Evolutionary conservation across 2,797 vertebrate genomes (phyloP), one percentile per base, ranked within the genome.

Genomic region (Anguilla obscura): DNA sequence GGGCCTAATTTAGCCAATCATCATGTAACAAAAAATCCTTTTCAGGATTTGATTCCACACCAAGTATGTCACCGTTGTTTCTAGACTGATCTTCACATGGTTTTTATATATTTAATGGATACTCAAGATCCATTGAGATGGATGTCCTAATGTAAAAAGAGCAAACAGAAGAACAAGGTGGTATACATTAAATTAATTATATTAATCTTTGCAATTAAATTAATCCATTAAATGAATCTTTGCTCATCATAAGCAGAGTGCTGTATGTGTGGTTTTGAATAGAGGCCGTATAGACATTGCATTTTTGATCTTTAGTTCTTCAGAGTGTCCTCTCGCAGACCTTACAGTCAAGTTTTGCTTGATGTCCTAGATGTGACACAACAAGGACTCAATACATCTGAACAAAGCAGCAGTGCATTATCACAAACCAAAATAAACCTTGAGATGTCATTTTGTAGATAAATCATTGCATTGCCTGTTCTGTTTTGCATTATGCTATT

Each of bases 341-440:
- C 79, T 82, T 82, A 82, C 18, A 82, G 24, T 45, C 8, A 24
- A 50, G 45, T 45, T 82, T 50, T 82, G 24, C 79, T 50, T 12
- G 45, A 82, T 50, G 21, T 82, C 40, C 79, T 24, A 50, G 79
- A 82, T 82, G 10, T 82, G 40, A 82, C 79, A 82, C 40, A 82
- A 82, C 79, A 82, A 82, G 79, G 79, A 82, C 79, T 82, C 79
- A 48, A 82, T 82, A 82, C 18, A 82, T 82, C 45, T 50, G 45
- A 82, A n/a, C 79, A 8, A 82, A 48, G 50, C 79, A 48, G 40
- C 84, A 63, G 82, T 76, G 86, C 85, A 87, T 79, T 89, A 87
- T 87, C 84, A 87, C 36, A 83, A 84, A 84, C 86, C 82, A 60
- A 87, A 87, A 87, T 82, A 89, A 76, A 87, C 88, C 86, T 89